Evolutionary conservation across 2,888 invertebrate species (phyloP), one percentile per base, ranked within the genome.

Genomic region (Parnassius apollo): DNA sequence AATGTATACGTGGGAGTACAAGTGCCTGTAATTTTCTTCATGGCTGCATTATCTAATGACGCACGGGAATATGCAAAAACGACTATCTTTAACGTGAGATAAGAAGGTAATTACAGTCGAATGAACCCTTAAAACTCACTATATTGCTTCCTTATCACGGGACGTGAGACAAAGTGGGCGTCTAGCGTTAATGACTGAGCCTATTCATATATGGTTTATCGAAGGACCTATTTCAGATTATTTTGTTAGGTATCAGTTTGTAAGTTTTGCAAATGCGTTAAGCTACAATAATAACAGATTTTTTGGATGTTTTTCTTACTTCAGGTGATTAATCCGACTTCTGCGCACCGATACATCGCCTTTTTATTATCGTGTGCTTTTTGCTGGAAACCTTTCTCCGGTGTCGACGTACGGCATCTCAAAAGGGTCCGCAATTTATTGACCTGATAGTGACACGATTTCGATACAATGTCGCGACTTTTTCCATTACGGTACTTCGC

Each of bases 401-500:
- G 67, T 68, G 68, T 74, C 66, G 70, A 62, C 66, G 68, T 57
- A 53, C 25, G 68, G 66, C 70, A 75, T 75, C 74, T 78, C 78
- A 75, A 80, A 80, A 74, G 75, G 75, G 75, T 75, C 77, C 72
- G 78, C 78, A 81, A 83, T 80, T 78, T 71, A 69, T 75, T 81
- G 79, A 79, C 80, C 81, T 69, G 70, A n/a, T 69, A 68, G 71
- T 76, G 78, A 77, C 77, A 75, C 73, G 75, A 75, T 78, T 80
- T 77, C 71, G 72, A 75, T 73, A 76, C 78, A 76, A 68, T 75
- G 71, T 69, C 64, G 70, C 61, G 64, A 68, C 71, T 78, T 79
- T 76, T 82, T 77, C 73, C 70, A 66, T 71, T 81, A 84, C 85
- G 82, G 85, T 84, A 82, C 72, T 64, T 75, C 70, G 79, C 73